Base-by-base conservation (phyloP, 2,888 invertebrate genomes). In the Chouioia cunea region DNA sequence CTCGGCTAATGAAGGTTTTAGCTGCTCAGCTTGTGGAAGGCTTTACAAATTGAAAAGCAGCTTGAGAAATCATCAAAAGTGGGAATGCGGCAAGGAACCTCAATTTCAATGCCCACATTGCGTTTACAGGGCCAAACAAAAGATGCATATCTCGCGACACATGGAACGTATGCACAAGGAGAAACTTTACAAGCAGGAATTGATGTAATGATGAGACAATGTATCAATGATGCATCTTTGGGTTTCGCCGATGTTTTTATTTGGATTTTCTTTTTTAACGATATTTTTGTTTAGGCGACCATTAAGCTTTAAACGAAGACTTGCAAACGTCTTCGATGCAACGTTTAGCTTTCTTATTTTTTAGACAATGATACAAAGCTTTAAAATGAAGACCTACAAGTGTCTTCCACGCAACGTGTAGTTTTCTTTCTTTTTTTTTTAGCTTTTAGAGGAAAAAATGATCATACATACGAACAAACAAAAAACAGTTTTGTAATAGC, bases 1-100 rank as follows among this genome's bases (percentile, higher is more conserved):
- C 20, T 60, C 64, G 22, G 20, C 70, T 12, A 70, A 65, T 58
- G 73, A 75, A 3, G 86, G 88, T 77, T 92, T 92, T 88, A 88
- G 90, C 58, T 93, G 93, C 86, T 89, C 91, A 73, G 92, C 92
- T 82, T 94, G 94, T 86, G 93, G 93, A 73, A 89, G 93, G 77
- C 90, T 91, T 71, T 86, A 86, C 77, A 82, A 81, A 66, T 79
- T 81, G 16, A 76, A 78, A 54, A 77, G 79, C 70, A 83, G 84
- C 47, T 76, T 86, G 52, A 74, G 80, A 57, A 84, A 85, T 57
- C 86, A 86, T 73, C 79, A 78, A 62, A 81, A 79, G 53, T 81
- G 83, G 73, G 86, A 87, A 76, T 87, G 87, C 73, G 85, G 86
- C 63, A 86, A 86, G 74, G 80, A 82, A 65, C 86, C 85, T 4